These are phyloP conservation scores for Xestia xanthographa DNA, from an alignment of 2,888 invertebrate species.

Conservation along the genomic window DNA sequence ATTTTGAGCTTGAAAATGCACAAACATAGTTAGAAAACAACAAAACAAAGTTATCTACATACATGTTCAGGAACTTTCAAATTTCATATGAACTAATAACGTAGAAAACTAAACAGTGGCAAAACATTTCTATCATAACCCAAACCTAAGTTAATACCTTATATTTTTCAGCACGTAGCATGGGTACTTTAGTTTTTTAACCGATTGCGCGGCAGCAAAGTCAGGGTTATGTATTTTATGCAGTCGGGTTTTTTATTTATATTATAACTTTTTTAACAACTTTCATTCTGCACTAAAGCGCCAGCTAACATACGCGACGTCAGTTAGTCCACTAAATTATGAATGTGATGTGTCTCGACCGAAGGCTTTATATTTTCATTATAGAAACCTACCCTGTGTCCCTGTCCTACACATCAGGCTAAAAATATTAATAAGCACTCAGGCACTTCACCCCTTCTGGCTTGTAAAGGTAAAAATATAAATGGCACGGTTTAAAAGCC, in stretches of 20 bases:
- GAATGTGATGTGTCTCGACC: constrained; percentile 66
- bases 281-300: constrained; percentile 25
- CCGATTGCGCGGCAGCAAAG: not conserved
- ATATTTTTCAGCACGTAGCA: not conserved
- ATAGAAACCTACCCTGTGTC: constrained; percentile 25
- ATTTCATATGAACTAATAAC: constrained; percentile 7
- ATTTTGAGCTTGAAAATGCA: constrained; percentile 38
- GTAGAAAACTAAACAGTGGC: constrained; percentile 15
- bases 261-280: not conserved
- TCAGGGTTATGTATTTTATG: not conserved
- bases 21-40: constrained; percentile 17
- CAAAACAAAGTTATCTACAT: constrained; percentile 47
- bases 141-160: not conserved
- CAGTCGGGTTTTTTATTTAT: not conserved
- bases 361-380: constrained; percentile 64
- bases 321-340: constrained; percentile 71
- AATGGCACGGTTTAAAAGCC: not conserved
- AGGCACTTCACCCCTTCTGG: constrained; percentile 22
- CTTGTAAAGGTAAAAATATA: constrained; percentile 26
- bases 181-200: not conserved
- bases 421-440: constrained; percentile 53
- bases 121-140: not conserved
- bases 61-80: constrained; percentile 37
- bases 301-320: constrained; percentile 65
- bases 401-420: constrained; percentile 36